Evolutionary conservation across 2,888 invertebrate genomes (phyloP).

Genomic region (Lycophotia porphyrea): DNA sequence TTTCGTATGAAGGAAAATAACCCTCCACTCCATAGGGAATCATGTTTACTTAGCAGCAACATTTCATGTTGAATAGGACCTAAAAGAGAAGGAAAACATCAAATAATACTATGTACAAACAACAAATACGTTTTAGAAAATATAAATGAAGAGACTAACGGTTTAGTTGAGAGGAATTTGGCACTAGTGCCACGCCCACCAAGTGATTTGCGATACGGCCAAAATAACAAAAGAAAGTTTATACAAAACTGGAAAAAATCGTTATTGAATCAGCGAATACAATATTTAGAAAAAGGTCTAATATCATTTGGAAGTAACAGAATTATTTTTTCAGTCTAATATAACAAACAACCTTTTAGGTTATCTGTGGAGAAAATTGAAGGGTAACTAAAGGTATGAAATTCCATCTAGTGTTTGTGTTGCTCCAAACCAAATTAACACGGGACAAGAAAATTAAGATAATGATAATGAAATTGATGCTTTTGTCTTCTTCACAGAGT

Average conservation of each 20-base stretch:
- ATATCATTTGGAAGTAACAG: background rate
- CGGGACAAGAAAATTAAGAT: background rate
- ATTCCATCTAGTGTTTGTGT: background rate
- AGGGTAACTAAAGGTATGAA: no score
- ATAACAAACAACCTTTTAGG: background rate
- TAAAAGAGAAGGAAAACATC: conserved; percentile 6
- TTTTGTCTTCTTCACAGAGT: background rate
- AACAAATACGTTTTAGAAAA: conserved; percentile 22
- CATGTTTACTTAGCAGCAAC: conserved; percentile 20
- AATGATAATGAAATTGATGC: background rate
- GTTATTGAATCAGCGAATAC: conserved; percentile 12
- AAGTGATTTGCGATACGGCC: conserved; percentile 24
- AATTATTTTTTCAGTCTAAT: conserved; percentile 2
- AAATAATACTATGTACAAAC: background rate
- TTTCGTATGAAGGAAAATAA: conserved; percentile 19
- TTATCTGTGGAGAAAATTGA: background rate
- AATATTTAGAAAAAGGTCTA: conserved; percentile 13
- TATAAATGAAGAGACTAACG: conserved; percentile 25
- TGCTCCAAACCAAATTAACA: background rate
- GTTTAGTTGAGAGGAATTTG: conserved; percentile 37
- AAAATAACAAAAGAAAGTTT: conserved; percentile 29
- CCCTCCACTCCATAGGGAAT: conserved; percentile 26
- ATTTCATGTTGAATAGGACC: conserved; percentile 7
- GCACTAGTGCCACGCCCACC: conserved; percentile 34
- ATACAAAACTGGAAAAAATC: conserved; percentile 18